These are phyloP conservation scores for Ramazzottius varieornatus DNA, from an alignment of 2,888 invertebrate genomes.

Conservation along the genomic window DNA sequence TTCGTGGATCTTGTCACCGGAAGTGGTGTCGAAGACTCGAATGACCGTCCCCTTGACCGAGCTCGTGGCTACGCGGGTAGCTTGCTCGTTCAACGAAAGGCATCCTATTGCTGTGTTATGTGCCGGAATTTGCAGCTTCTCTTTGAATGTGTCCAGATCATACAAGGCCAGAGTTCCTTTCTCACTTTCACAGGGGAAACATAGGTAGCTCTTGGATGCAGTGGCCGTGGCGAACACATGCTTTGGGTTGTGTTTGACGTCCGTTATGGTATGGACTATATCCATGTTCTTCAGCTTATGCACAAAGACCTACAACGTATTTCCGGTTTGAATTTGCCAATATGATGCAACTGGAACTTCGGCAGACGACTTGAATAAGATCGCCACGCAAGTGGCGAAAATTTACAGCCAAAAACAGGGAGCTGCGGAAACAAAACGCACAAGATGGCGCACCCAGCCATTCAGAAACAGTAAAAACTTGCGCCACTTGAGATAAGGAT, in stretches of 20 bases:
- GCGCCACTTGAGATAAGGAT: too few species aligned
- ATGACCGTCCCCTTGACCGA: background rate
- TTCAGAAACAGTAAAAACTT: too few species aligned
- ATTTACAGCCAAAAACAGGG: too few species aligned
- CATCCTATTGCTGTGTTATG: background rate
- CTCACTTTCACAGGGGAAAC: background rate
- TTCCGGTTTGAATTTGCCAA: too few species aligned
- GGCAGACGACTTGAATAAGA: too few species aligned
- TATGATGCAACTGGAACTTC: too few species aligned
- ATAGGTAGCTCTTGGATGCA: background rate
- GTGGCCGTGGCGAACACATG: background rate
- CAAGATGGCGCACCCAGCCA: too few species aligned
- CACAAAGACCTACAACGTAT: background rate
- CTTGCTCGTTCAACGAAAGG: background rate
- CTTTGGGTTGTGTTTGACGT: background rate
- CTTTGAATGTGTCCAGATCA: background rate
- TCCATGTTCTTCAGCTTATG: background rate
- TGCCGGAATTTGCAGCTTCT: background rate
- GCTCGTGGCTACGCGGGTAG: background rate
- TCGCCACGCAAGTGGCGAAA: too few species aligned
- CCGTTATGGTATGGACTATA: background rate
- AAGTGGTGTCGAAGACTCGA: background rate
- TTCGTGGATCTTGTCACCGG: background rate
- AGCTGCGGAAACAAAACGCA: too few species aligned
- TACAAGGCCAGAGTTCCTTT: background rate